phyloP scores from a whole-genome alignment of 2,797 vertebrate species.

The Alcedo quadribrachys region DNA sequence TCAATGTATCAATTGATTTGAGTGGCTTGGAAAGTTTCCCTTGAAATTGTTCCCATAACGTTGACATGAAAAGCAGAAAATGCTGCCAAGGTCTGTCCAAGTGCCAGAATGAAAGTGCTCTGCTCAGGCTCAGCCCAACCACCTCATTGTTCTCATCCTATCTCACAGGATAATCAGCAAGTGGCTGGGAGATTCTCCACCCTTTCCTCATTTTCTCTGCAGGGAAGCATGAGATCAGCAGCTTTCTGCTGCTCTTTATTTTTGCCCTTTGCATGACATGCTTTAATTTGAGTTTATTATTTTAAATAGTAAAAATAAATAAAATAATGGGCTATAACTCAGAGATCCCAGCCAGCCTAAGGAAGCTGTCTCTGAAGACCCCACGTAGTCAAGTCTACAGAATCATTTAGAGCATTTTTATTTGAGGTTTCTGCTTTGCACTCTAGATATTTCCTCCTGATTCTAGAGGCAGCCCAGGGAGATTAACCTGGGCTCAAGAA shows the following conservation, averaged over 20 bases:
- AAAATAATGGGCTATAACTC: not conserved
- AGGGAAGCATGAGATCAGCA: constrained; percentile 49
- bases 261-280: constrained; percentile 3
- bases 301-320: not conserved
- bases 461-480: not conserved
- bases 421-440: not conserved
- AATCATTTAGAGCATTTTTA: not conserved
- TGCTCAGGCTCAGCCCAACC: not conserved
- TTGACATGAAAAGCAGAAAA: constrained; percentile 31
- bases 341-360: not conserved
- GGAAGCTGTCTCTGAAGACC: not conserved
- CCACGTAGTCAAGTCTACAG: not conserved
- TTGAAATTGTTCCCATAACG: constrained; percentile 1
- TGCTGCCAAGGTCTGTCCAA: constrained; percentile 27
- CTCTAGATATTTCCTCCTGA: not conserved
- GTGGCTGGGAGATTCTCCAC: constrained; percentile 4
- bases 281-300: constrained; percentile 15
- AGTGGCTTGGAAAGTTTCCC: constrained; percentile 46
- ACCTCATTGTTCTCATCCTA: constrained; percentile 46
- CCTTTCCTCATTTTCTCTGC: constrained; percentile 52
- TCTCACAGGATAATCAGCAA: constrained; percentile 44
- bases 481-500: constrained; percentile 21
- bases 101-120: constrained; percentile 52
- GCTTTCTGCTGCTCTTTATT: constrained; percentile 30
- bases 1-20: constrained; percentile 47